A percentile compares a stretch with the other conserved stretches of the same genome.
Conservation (phyloP, 2,888 invertebrate species). For the Pediacus dermestoides region DNA sequence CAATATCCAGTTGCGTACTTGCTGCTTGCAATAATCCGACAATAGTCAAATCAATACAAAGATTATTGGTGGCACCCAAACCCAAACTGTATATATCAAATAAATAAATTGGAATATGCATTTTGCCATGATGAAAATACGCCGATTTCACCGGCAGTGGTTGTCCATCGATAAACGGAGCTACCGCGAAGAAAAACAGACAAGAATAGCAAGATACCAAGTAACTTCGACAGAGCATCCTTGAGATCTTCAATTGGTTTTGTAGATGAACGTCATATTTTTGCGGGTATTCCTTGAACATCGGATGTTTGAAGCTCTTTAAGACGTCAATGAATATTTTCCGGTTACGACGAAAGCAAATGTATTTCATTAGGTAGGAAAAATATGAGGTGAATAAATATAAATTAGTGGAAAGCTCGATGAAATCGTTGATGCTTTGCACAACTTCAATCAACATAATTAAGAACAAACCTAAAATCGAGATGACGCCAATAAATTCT, state of each 20-base stretch:
- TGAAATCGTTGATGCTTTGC: background rate
- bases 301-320: background rate
- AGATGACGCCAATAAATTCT: background rate
- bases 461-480: background rate
- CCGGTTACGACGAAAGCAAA: background rate
- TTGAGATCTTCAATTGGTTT: background rate
- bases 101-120: background rate
- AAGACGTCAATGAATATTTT: background rate
- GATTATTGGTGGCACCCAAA: background rate
- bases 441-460: conserved; percentile 1
- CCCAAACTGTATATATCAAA: background rate
- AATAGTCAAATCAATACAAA: background rate
- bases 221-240: background rate
- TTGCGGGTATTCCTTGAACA: background rate
- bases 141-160: background rate
- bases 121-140: background rate
- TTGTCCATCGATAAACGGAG: background rate
- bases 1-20: background rate
- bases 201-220: background rate
- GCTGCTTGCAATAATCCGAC: background rate
- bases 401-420: background rate
- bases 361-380: background rate
- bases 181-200: background rate
- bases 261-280: background rate
- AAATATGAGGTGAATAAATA: background rate